A percentile compares a stretch with the other conserved stretches of the same genome.
Evolutionary conservation across 2,888 invertebrate species (phyloP).

Genomic region (Cantharis rufa): DNA sequence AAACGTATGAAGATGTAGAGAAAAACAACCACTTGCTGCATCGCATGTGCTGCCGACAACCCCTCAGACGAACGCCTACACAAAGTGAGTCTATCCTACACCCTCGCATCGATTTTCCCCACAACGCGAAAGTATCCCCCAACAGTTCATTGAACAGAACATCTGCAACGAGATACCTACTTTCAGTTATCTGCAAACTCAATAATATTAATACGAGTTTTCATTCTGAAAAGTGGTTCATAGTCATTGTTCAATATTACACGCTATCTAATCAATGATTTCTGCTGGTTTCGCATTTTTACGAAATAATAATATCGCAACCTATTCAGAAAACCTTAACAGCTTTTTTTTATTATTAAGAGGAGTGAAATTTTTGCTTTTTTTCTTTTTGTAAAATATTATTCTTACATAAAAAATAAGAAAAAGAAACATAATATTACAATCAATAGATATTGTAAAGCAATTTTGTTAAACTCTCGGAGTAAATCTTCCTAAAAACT

Average conservation of each 20-base stretch:
- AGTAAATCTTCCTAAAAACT: neutral
- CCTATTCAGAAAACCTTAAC: neutral
- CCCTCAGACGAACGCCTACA: slow-evolving; percentile 50
- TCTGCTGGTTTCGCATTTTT: neutral
- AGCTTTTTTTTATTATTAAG: neutral
- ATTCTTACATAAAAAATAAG: too few species aligned
- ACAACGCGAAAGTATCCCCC: slow-evolving; percentile 26
- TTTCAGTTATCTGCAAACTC: slow-evolving; percentile 41
- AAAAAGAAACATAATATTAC: too few species aligned
- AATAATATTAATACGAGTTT: slow-evolving; percentile 22
- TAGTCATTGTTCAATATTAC: slow-evolving; percentile 1
- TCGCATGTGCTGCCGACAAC: slow-evolving; percentile 43
- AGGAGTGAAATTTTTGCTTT: neutral
- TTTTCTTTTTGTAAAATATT: too few species aligned
- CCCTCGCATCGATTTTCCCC: slow-evolving; percentile 37
- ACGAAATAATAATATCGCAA: neutral
- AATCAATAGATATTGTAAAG: too few species aligned
- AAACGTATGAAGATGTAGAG: neutral
- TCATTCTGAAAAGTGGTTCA: slow-evolving; percentile 20
- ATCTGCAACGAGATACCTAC: slow-evolving; percentile 42
- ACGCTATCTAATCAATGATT: neutral
- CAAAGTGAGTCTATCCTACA: slow-evolving; percentile 50
- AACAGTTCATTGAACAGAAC: slow-evolving; percentile 51
- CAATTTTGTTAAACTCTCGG: too few species aligned
- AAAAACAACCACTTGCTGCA: slow-evolving; percentile 39